phyloP scores from a whole-genome alignment of 2,888 invertebrate genomes.

The Netelia inedita region DNA sequence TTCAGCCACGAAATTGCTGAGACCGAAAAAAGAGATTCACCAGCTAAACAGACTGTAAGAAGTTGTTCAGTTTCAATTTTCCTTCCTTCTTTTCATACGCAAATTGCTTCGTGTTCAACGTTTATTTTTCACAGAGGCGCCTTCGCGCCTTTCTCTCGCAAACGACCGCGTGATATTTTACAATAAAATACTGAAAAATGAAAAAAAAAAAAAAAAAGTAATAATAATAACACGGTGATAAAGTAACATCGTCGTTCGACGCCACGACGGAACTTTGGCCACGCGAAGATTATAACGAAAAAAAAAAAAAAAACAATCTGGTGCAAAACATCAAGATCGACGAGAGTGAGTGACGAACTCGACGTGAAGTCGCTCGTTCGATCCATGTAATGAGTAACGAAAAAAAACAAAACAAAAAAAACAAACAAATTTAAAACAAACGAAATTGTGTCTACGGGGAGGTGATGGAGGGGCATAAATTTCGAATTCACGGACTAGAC shows the following conservation, averaged over 20 bases:
- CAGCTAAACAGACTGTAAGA: constrained; percentile 32
- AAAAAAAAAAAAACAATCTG: constrained; percentile 31
- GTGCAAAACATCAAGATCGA: constrained; percentile 56
- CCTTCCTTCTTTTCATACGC: constrained; percentile 34
- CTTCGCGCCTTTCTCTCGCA: constrained; percentile 50
- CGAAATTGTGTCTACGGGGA: constrained; percentile 35
- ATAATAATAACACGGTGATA: constrained; percentile 54
- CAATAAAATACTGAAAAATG: constrained; percentile 48
- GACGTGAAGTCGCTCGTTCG: constrained; percentile 47
- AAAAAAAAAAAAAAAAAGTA: constrained; percentile 16
- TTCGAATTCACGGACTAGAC: constrained; percentile 31
- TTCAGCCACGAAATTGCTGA: constrained; percentile 8
- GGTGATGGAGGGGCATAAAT: constrained; percentile 5
- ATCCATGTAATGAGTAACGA: constrained; percentile 21
- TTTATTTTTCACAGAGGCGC: constrained; percentile 45
- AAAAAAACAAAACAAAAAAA: background rate
- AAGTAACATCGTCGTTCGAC: constrained; percentile 34
- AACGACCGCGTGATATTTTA: constrained; percentile 61
- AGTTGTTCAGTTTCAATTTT: constrained; percentile 12
- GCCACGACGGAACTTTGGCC: constrained; percentile 52
- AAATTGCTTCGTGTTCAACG: constrained; percentile 36
- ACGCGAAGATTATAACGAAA: constrained; percentile 27
- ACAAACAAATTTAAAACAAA: constrained; percentile 2
- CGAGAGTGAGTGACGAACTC: constrained; percentile 16
- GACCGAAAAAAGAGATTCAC: constrained; percentile 29